A percentile compares a stretch with the other conserved stretches of the same genome.
Conservation (phyloP, 2,888 invertebrate genomes). For the Parasteatoda lunata region DNA sequence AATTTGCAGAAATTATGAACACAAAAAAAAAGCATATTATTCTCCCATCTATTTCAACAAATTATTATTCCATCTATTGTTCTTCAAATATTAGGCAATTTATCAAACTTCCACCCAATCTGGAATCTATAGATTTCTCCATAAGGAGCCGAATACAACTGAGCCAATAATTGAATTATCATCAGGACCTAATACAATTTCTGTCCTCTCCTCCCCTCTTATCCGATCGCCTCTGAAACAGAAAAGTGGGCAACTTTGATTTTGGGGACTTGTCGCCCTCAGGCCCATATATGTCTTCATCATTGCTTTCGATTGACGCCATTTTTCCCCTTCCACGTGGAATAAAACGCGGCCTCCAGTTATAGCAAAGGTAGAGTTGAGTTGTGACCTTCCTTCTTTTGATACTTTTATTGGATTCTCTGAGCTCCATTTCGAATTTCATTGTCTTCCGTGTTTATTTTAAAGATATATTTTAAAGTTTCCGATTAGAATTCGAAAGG, state of each 20-base stretch:
- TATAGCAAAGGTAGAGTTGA: constrained; percentile 35
- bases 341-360: constrained; percentile 7
- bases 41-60: background rate
- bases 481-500: constrained; percentile 63
- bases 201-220: constrained; percentile 9
- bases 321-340: constrained; percentile 28
- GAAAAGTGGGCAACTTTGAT: constrained; percentile 43
- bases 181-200: constrained; percentile 51
- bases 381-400: constrained; percentile 35
- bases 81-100: background rate
- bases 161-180: constrained; percentile 42
- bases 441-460: constrained; percentile 40
- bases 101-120: background rate
- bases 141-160: constrained; percentile 30
- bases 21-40: background rate
- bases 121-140: background rate
- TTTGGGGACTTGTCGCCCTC: constrained; percentile 36
- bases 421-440: background rate
- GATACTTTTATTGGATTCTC: constrained; percentile 25
- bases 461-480: constrained; percentile 42
- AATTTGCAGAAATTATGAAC: too few species aligned
- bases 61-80: background rate
- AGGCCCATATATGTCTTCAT: constrained; percentile 41
- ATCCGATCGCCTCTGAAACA: constrained; percentile 15
- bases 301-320: constrained; percentile 41